These are phyloP conservation scores for Melipona bicolor DNA, from an alignment of 2,888 invertebrate species.

Conservation along the genomic window DNA sequence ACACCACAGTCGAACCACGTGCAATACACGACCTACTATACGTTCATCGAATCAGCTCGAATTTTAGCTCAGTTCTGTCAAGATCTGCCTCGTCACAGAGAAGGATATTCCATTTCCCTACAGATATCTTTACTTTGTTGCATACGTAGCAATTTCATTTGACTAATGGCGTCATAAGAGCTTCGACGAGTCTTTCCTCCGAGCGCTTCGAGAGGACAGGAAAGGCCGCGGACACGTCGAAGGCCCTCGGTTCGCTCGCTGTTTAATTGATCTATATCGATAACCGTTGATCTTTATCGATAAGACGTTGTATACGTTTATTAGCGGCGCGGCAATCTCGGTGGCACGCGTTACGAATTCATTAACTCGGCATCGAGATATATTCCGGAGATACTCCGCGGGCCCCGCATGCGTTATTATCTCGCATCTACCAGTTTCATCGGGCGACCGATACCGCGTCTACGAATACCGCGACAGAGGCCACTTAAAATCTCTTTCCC, in stretches of 20 bases:
- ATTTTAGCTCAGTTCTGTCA: too few relatives aligned
- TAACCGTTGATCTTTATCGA: slow-evolving; percentile 44
- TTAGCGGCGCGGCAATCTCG: slow-evolving; percentile 35
- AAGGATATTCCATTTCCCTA: background rate
- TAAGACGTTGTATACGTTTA: slow-evolving; percentile 36
- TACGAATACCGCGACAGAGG: slow-evolving; percentile 19
- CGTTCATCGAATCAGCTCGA: too few relatives aligned
- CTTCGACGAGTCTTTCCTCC: slow-evolving; percentile 2
- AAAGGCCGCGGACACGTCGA: background rate
- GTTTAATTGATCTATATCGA: slow-evolving; percentile 48
- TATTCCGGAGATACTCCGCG: slow-evolving; percentile 15
- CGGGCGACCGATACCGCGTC: slow-evolving; percentile 27
- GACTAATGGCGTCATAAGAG: background rate
- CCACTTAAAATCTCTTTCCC: slow-evolving; percentile 27
- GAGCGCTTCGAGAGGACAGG: background rate
- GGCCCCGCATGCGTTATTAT: slow-evolving; percentile 33
- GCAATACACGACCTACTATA: too few relatives aligned
- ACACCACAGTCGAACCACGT: too few relatives aligned
- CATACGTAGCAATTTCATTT: background rate
- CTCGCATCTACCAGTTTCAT: slow-evolving; percentile 48
- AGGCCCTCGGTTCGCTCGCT: background rate
- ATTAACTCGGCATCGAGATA: slow-evolving; percentile 42
- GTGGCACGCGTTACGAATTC: slow-evolving; percentile 55
- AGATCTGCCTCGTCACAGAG: background rate
- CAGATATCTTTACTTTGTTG: background rate